Evolutionary conservation across 2,113 vertebrate genomes (phyloP).

Genomic region (Myrmecophaga tridactyla): DNA sequence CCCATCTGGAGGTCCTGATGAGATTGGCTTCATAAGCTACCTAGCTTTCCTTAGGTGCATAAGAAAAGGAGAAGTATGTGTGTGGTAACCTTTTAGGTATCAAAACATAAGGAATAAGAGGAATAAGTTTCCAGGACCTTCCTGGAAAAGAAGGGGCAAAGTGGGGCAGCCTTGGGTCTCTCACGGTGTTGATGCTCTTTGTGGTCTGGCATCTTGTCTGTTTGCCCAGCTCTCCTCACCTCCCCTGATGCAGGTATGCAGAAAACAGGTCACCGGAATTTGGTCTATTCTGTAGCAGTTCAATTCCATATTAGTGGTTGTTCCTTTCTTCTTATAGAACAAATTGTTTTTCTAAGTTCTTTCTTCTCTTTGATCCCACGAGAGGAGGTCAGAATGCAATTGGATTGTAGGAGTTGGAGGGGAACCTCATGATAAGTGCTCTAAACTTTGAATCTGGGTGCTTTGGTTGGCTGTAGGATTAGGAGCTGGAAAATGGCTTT

Average conservation of each 20-base stretch:
- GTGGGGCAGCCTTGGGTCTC: neutral
- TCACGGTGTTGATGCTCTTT: neutral
- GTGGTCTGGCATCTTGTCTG: neutral
- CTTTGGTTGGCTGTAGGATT: neutral
- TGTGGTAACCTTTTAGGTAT: neutral
- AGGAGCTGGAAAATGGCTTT: neutral
- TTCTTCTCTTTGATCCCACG: neutral
- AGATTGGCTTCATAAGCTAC: neutral
- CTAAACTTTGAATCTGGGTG: neutral
- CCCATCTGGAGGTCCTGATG: neutral
- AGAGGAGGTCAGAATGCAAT: neutral
- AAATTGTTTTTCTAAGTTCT: neutral
- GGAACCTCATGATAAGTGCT: neutral
- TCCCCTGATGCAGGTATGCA: neutral
- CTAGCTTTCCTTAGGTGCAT: constrained; percentile 15
- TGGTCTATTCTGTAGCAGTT: neutral
- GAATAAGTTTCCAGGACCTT: neutral
- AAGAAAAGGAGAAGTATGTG: neutral
- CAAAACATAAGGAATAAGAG: neutral
- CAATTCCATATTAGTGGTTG: neutral
- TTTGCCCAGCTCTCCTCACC: neutral
- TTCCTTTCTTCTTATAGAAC: neutral
- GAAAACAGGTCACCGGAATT: neutral
- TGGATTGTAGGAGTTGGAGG: neutral
- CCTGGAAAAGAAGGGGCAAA: neutral